A percentile compares a stretch with the other conserved stretches of the same genome.
These are phyloP conservation scores for Amblyteles armatorius DNA, from an alignment of 2,888 invertebrate genomes.

Conservation along the genomic window DNA sequence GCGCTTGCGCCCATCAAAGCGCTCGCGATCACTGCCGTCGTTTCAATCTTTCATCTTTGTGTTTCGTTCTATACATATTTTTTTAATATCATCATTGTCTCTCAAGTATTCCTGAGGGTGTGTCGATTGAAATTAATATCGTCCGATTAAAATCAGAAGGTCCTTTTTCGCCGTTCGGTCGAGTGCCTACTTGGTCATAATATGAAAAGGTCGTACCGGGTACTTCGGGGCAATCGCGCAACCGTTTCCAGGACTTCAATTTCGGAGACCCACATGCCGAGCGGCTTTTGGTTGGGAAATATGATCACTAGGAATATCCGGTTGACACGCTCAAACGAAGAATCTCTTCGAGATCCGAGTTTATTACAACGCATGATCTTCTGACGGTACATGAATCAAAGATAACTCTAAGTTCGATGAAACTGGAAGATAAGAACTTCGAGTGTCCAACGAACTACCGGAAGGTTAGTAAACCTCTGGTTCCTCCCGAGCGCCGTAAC, in stretches of 20 bases:
- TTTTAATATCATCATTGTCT: background rate
- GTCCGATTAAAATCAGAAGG: background rate
- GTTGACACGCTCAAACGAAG: too few relatives aligned
- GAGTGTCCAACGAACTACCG: background rate
- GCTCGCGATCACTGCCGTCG: slow-evolving; percentile 46
- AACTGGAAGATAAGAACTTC: background rate
- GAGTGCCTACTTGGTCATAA: background rate
- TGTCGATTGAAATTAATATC: background rate
- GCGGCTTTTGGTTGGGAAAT: too few relatives aligned
- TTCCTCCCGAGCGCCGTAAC: background rate
- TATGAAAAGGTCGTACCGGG: too few relatives aligned
- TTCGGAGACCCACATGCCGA: too few relatives aligned
- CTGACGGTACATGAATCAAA: too few relatives aligned
- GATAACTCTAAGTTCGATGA: background rate
- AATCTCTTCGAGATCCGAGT: too few relatives aligned
- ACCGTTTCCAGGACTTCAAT: too few relatives aligned
- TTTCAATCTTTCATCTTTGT: background rate
- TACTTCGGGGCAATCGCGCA: too few relatives aligned
- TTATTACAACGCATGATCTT: too few relatives aligned
- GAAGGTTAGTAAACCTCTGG: background rate
- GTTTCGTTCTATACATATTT: background rate
- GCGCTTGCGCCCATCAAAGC: slow-evolving; percentile 37
- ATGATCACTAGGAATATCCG: too few relatives aligned
- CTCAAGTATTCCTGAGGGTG: background rate
- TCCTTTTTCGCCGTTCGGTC: background rate